Evolutionary conservation across 2,113 vertebrate genomes (phyloP).

Genomic region (Phylloscopus trochiloides): DNA sequence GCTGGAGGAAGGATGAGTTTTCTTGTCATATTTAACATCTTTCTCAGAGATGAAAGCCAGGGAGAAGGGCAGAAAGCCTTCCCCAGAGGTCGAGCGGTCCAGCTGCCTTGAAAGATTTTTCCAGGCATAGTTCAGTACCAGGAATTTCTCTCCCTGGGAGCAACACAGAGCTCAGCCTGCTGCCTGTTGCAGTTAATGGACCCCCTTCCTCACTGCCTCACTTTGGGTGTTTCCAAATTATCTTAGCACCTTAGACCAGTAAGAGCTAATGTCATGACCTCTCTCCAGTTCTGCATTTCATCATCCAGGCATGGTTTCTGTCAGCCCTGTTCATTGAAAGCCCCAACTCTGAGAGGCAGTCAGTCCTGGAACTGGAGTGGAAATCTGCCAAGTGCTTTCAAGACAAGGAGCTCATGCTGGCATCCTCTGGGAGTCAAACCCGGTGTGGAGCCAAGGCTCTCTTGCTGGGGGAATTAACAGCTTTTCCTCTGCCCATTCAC

Average conservation of each 20-base stretch:
- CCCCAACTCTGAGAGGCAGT: neutral
- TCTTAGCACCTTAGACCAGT: neutral
- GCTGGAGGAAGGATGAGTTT: neutral
- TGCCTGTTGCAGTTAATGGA: neutral
- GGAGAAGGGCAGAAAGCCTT: neutral
- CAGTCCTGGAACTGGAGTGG: neutral
- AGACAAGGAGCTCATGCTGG: neutral
- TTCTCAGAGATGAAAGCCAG: neutral
- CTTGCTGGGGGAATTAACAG: neutral
- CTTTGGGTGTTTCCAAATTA: neutral
- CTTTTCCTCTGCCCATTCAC: neutral
- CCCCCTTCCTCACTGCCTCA: neutral
- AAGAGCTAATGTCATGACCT: neutral
- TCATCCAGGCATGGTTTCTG: neutral
- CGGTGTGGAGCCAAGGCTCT: neutral
- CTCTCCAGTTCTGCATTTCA: neutral
- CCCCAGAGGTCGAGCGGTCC: rapidly evolving
- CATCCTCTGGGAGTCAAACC: neutral
- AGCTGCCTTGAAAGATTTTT: neutral
- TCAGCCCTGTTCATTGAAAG: neutral
- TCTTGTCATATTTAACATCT: neutral
- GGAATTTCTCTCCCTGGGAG: neutral
- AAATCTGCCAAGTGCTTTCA: neutral
- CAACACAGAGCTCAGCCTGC: neutral
- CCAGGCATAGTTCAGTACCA: neutral